Evolutionary conservation across 2,888 invertebrate species (phyloP).

Genomic region (Aproaerema taeniolella): DNA sequence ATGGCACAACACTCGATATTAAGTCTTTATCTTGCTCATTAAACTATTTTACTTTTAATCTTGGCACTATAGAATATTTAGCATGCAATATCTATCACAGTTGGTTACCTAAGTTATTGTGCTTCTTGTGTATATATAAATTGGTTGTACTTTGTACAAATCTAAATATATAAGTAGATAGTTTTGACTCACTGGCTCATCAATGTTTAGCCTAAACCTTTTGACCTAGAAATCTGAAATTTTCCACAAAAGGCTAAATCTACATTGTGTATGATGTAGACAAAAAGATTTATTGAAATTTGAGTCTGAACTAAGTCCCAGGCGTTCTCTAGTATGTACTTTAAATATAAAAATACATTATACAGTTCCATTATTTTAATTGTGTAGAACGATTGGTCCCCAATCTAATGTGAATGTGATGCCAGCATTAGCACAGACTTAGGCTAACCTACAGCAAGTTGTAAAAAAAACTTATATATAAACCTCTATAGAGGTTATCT

Average conservation of each 20-base stretch:
- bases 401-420: too few relatives aligned
- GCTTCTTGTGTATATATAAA: slow-evolving; percentile 31
- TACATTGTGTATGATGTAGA: too few relatives aligned
- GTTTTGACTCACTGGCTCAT: too few relatives aligned
- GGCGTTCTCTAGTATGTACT: too few relatives aligned
- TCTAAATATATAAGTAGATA: neutral
- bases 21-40: slow-evolving; percentile 20
- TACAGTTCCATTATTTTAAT: too few relatives aligned
- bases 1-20: slow-evolving; percentile 57
- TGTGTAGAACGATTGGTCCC: too few relatives aligned
- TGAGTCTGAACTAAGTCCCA: too few relatives aligned
- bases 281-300: too few relatives aligned
- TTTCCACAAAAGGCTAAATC: neutral
- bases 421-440: neutral
- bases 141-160: slow-evolving; percentile 6
- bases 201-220: too few relatives aligned
- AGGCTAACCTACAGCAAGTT: neutral
- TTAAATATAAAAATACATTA: too few relatives aligned
- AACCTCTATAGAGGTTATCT: slow-evolving; percentile 31
- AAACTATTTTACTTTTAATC: slow-evolving; percentile 21
- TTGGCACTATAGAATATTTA: slow-evolving; percentile 63
- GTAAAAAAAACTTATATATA: slow-evolving; percentile 26
- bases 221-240: neutral
- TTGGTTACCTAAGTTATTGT: slow-evolving; percentile 49
- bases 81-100: slow-evolving; percentile 52